A percentile compares a stretch with the other conserved stretches of the same genome.
Evolutionary conservation across 1,140 invertebrate species (phyloP).

Genomic region (Diorhabda sublineata): DNA sequence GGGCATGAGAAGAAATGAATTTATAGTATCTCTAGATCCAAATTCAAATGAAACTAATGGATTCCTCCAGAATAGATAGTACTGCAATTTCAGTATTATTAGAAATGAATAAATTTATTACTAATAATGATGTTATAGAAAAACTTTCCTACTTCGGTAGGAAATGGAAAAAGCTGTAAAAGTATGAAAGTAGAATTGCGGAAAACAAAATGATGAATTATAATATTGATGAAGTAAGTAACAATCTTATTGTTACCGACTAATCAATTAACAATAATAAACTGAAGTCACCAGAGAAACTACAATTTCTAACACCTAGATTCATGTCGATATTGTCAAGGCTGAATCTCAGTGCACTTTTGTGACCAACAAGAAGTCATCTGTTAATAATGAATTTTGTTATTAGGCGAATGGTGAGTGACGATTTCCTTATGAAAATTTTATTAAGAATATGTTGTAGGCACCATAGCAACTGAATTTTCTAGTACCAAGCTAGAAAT

Average conservation of each 20-base stretch:
- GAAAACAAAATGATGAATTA: slow-evolving; percentile 9
- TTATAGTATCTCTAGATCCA: background rate
- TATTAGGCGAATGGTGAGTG: background rate
- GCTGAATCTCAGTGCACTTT: background rate
- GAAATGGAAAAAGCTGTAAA: slow-evolving; percentile 6
- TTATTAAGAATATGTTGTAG: slow-evolving; percentile 7
- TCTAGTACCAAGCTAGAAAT: slow-evolving; percentile 2
- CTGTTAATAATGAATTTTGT: background rate
- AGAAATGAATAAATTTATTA: background rate
- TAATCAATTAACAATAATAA: too few species aligned
- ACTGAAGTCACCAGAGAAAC: too few species aligned
- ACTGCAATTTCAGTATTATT: background rate
- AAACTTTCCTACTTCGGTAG: background rate
- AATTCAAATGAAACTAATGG: too few species aligned
- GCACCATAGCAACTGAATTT: background rate
- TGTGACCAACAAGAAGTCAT: background rate
- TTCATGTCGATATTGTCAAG: too few species aligned
- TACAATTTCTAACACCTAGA: too few species aligned
- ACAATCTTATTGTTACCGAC: too few species aligned
- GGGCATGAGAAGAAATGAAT: background rate
- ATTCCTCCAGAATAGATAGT: too few species aligned
- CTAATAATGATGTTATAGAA: background rate
- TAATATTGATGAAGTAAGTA: background rate
- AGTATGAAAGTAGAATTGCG: slow-evolving; percentile 1
- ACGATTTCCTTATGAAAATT: background rate